Conservation (phyloP, 2,888 invertebrate species). For the Spicauda simplicius region DNA sequence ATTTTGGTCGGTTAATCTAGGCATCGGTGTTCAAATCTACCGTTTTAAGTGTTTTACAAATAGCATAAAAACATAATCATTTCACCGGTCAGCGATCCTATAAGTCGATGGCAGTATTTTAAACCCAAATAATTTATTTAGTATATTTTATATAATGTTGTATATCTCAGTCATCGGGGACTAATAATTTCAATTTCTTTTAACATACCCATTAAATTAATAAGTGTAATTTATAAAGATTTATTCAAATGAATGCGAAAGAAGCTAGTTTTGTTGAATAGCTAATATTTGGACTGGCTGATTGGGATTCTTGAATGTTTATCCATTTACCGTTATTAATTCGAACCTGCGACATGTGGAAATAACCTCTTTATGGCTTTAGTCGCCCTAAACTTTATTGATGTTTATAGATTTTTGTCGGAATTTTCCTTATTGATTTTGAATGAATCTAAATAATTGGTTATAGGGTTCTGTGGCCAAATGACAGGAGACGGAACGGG, state of each 20-base stretch:
- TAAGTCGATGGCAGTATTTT: background rate
- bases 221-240: constrained; percentile 42
- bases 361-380: constrained; percentile 21
- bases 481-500: no score
- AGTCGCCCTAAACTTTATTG: background rate
- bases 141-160: no score
- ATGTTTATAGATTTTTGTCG: background rate
- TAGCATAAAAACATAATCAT: background rate
- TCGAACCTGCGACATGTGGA: background rate
- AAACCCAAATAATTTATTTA: background rate
- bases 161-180: background rate
- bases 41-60: constrained; percentile 1
- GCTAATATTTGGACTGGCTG: constrained; percentile 27
- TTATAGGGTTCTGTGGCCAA: no score
- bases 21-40: background rate
- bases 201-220: constrained; percentile 22
- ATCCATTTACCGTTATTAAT: constrained; percentile 29
- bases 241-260: constrained; percentile 41
- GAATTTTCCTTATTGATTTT: background rate
- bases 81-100: constrained; percentile 3
- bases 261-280: constrained; percentile 12
- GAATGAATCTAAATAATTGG: background rate
- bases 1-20: background rate
- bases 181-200: constrained; percentile 5
- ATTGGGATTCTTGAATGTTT: constrained; percentile 30